A percentile compares a stretch with the other conserved stretches of the same genome.
phyloP scores from a whole-genome alignment of 2,888 invertebrate genomes.

The Schizaphis graminum region DNA sequence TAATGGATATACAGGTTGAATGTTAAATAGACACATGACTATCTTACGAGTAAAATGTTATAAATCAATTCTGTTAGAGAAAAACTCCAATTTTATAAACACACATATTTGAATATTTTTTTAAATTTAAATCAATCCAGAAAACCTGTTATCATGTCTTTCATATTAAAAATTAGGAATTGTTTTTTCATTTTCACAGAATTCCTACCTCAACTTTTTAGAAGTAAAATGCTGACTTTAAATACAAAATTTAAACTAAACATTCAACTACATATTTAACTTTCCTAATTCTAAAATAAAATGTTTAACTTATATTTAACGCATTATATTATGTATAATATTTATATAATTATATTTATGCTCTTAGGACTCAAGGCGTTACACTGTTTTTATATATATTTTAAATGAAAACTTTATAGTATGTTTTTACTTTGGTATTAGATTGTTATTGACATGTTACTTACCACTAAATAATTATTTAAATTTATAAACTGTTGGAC shows the following conservation, averaged over 20 bases:
- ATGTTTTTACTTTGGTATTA: background rate
- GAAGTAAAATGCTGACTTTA: background rate
- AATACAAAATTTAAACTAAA: background rate
- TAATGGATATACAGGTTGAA: background rate
- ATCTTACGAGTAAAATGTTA: background rate
- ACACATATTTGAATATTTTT: background rate
- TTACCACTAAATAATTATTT: conserved; percentile 31
- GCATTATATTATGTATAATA: background rate
- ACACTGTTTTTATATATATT: background rate
- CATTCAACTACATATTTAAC: background rate
- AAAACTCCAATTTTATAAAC: background rate
- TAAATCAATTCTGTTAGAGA: background rate
- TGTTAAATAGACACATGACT: background rate
- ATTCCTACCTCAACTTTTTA: background rate
- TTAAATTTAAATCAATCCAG: background rate
- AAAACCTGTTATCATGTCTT: background rate
- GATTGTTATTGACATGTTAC: background rate
- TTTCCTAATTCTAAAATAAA: background rate
- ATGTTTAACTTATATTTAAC: background rate
- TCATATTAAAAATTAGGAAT: background rate
- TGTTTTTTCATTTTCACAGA: background rate
- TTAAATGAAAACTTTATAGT: background rate
- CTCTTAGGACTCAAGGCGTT: background rate
- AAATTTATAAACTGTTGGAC: background rate
- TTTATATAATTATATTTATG: background rate